Percentiles rank a stretch among this genome's conserved stretches.
Evolutionary conservation across 2,113 vertebrate genomes (phyloP).

Genomic region (Sylvia atricapilla): DNA sequence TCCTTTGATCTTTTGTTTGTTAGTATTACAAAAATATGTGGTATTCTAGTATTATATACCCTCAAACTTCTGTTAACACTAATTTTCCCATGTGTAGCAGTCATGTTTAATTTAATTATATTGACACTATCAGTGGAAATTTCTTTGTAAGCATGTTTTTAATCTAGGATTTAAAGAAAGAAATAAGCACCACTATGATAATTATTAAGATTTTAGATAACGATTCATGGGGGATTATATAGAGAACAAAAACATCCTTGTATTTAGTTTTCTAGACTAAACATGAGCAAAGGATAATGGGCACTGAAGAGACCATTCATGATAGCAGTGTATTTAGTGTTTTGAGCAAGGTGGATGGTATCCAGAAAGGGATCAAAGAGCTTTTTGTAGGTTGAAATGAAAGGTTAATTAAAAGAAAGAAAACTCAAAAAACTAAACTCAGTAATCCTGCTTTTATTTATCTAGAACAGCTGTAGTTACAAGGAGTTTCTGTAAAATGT

Average conservation of each 20-base stretch:
- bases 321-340: conserved; percentile 33
- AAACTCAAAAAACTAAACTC: neutral
- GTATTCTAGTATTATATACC: neutral
- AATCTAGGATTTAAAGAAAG: neutral
- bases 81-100: neutral
- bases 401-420: conserved; percentile 26
- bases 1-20: neutral
- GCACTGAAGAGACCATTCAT: conserved; percentile 35
- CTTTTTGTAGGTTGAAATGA: conserved; percentile 52
- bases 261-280: conserved; percentile 10
- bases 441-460: conserved; percentile 27
- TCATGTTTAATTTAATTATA: neutral
- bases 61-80: neutral
- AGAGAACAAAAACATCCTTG: conserved; percentile 1
- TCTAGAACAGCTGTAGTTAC: conserved; percentile 55
- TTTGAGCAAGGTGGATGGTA: neutral
- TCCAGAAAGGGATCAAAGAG: conserved; percentile 52
- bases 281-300: neutral
- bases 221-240: neutral
- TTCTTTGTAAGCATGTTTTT: neutral
- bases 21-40: neutral
- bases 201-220: neutral
- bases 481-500: conserved; percentile 25
- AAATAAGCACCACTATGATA: neutral
- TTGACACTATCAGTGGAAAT: neutral